Evolutionary conservation across 1,140 invertebrate genomes (phyloP), one percentile per base, ranked within the genome.

Genomic region (Capitella teleta): DNA sequence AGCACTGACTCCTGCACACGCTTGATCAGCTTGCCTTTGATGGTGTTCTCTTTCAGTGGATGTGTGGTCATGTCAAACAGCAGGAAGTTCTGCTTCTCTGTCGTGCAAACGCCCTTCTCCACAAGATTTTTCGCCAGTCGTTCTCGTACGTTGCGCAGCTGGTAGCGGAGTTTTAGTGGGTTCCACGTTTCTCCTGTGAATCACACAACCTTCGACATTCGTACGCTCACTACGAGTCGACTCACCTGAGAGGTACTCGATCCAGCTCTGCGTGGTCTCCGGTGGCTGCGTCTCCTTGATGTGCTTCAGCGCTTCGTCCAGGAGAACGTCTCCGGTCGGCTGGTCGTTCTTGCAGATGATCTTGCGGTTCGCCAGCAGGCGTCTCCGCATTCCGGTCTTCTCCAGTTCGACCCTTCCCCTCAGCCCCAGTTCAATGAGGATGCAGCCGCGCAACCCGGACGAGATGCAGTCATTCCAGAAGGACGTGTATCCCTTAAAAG

Each of bases 381-480:
- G 84, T 66, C 93, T 81, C 56, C 95, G 78, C 86, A 98, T 92
- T 32, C 94, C 93, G 65, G 87, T 86, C 66, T 88, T 87, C 75
- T 98, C 96, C 53, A 99, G 75, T 76, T 97, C 94, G 48, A 99
- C 82, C 55, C 94, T 80, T 21, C 91, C 91, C 61, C 94, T 77
- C 41, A 99, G 74, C 6, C 87, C 89, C 50, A 99, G 77, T 75
- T 99, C 96, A 57, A 98, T 94, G 51, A 99, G 76, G 66, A 99
- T 98, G 73, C 94, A 98, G 51, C 96, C 95, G 64, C 96, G 79
- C 42, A 99, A 77, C 18, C 96, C 96, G 60, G 91, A 94, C 58
- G 94, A 98, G 80, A 99, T 98, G 74, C 93, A 98, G 74, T 99
- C 96, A 77, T 99, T 99, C 96, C 96, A 99, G 76, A 99, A 99